A percentile compares a stretch with the other conserved stretches of the same genome.
Evolutionary conservation across 2,113 vertebrate species (phyloP).

Genomic region (Colinus virginianus): DNA sequence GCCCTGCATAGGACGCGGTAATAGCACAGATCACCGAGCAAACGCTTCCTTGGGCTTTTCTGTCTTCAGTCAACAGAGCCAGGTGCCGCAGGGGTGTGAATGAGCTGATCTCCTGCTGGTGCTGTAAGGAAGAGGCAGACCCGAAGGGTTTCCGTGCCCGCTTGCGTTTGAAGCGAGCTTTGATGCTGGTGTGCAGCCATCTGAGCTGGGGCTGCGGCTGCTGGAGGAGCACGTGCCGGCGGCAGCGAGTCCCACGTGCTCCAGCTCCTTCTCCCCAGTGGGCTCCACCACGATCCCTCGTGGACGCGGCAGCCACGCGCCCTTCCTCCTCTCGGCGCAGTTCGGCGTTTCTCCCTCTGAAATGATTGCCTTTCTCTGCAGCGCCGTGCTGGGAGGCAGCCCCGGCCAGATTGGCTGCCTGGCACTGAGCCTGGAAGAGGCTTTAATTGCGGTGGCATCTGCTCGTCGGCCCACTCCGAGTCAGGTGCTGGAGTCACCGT

Average conservation of each 20-base stretch:
- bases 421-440: background rate
- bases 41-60: background rate
- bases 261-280: accelerated
- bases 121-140: accelerated
- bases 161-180: background rate
- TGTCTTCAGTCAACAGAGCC: background rate
- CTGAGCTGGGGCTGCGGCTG: accelerated
- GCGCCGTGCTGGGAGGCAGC: accelerated
- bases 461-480: background rate
- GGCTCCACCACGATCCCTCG: background rate
- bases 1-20: accelerated
- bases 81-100: background rate
- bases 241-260: background rate
- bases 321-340: background rate
- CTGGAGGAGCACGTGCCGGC: accelerated
- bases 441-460: background rate
- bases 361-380: background rate
- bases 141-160: background rate
- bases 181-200: background rate
- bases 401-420: background rate
- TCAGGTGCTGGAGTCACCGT: background rate
- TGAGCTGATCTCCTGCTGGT: background rate
- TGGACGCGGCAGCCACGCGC: accelerated
- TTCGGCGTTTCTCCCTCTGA: background rate
- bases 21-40: too few species aligned